These are phyloP conservation scores for Diplosoma virens DNA, from an alignment of 23 tunicate species.

Conservation along the genomic window DNA sequence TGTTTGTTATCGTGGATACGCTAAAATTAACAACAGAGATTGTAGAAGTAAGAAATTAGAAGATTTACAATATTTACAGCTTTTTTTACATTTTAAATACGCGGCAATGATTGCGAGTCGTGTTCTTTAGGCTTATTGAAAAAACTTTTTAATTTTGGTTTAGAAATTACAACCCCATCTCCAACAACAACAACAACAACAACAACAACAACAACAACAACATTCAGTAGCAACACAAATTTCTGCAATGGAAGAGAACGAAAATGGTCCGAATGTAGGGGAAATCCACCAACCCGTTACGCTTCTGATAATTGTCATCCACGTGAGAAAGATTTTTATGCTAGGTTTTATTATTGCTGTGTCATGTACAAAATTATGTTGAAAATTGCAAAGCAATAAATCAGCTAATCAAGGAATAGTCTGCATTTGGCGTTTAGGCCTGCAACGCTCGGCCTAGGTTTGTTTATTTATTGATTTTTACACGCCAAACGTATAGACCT, in stretches of 20 bases:
- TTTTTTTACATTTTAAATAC: too few species aligned
- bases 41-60: not conserved
- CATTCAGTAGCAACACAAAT: not conserved
- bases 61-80: too few species aligned
- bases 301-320: not conserved
- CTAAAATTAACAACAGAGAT: not conserved
- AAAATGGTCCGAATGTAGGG: constrained; percentile 11
- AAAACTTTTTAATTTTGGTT: not conserved
- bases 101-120: too few species aligned
- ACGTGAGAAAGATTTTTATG: not conserved
- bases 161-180: not conserved
- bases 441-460: too few species aligned
- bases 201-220: not conserved
- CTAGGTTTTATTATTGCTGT: not conserved
- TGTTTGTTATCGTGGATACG: not conserved
- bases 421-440: too few species aligned
- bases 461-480: too few species aligned
- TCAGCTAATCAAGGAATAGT: too few species aligned
- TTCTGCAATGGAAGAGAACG: not conserved
- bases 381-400: not conserved
- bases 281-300: not conserved
- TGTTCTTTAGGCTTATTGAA: too few species aligned
- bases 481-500: too few species aligned
- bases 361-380: not conserved
- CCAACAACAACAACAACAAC: not conserved